phyloP scores from a whole-genome alignment of 2,888 invertebrate genomes.

The Thereva unica region DNA sequence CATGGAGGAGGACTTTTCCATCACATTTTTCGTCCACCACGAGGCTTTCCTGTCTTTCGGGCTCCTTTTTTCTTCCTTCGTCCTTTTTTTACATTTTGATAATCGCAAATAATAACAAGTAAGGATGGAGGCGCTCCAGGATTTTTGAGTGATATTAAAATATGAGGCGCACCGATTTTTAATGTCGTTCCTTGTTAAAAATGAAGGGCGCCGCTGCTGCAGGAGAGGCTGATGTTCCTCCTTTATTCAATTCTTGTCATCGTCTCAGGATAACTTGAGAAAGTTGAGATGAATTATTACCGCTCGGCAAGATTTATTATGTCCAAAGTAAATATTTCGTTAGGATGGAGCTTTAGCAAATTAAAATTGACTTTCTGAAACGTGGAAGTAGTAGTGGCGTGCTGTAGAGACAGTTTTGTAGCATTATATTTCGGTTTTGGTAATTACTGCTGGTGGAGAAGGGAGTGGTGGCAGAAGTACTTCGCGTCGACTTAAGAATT shows the following conservation, averaged over 20 bases:
- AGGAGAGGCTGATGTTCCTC: background rate
- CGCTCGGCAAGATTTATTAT: constrained; percentile 27
- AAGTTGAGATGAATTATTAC: constrained; percentile 33
- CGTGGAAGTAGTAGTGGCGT: background rate
- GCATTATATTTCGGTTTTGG: background rate
- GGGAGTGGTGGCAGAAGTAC: too few relatives aligned
- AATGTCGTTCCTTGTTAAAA: constrained; percentile 21
- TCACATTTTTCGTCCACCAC: background rate
- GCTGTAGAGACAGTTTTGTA: background rate
- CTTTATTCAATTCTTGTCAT: constrained; percentile 35
- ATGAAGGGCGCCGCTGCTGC: constrained; percentile 5
- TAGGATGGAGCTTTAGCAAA: constrained; percentile 13
- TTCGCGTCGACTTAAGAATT: too few relatives aligned
- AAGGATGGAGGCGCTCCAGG: background rate
- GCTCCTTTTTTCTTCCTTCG: background rate
- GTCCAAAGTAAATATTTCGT: constrained; percentile 30
- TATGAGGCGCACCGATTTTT: constrained; percentile 33
- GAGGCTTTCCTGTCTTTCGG: background rate
- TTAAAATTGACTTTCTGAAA: constrained; percentile 13
- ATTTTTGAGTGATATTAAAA: constrained; percentile 25
- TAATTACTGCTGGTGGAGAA: background rate
- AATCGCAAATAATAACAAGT: constrained; percentile 20
- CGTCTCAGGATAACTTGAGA: constrained; percentile 24
- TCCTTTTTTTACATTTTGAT: background rate
- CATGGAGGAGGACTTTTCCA: constrained; percentile 5